Percentiles rank a stretch among this genome's conserved stretches.
Conservation (phyloP, 2,113 vertebrate species). For the Myotis yumanensis region DNA sequence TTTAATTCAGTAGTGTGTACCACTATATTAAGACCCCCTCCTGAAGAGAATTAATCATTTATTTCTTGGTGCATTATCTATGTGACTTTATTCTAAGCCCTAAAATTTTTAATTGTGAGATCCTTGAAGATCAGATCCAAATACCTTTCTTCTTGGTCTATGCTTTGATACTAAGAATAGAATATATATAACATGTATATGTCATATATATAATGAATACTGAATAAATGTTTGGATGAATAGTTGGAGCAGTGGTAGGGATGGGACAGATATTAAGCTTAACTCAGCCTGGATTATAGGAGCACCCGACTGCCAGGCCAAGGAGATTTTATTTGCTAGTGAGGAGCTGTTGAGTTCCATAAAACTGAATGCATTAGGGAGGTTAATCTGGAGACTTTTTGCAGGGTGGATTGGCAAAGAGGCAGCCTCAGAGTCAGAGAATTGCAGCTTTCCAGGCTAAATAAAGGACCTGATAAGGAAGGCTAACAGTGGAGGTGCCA, state of each 20-base stretch:
- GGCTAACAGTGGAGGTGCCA: not conserved
- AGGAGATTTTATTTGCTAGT: not conserved
- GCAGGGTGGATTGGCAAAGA: not conserved
- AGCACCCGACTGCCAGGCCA: not conserved
- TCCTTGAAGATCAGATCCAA: not conserved
- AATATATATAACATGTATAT: not conserved
- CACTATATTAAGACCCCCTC: not conserved
- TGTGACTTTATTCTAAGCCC: constrained; percentile 14
- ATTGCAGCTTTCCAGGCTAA: not conserved
- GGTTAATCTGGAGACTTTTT: not conserved
- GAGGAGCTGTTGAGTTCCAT: not conserved
- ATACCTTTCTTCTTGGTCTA: not conserved
- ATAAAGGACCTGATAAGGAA: not conserved
- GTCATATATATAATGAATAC: not conserved
- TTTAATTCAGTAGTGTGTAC: not conserved
- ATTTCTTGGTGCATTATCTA: not conserved
- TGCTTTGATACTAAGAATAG: constrained; percentile 1
- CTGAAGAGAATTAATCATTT: not conserved
- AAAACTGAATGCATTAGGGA: not conserved
- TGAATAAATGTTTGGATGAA: not conserved
- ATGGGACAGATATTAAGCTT: not conserved
- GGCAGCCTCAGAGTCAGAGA: not conserved
- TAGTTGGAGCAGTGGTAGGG: not conserved
- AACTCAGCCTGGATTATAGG: not conserved
- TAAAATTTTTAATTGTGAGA: not conserved